Conservation (phyloP, 1,140 invertebrate genomes). For the Apis dorsata region DNA sequence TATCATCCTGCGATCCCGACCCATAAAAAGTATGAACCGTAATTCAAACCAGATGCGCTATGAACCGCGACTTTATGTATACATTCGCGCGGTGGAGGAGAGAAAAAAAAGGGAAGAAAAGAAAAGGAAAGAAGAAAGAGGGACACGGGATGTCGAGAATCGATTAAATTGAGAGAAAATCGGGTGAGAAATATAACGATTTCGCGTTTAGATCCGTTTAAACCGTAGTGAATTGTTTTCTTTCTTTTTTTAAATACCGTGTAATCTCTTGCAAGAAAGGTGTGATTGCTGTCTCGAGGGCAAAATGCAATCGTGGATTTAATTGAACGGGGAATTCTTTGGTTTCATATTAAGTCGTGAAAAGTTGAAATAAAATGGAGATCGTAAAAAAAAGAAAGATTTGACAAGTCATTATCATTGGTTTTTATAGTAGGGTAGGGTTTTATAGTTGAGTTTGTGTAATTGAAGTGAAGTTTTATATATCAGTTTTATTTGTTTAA, state of each 20-base stretch:
- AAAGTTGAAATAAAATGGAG: not conserved
- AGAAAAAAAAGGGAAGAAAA: constrained; percentile 22
- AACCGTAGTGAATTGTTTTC: not conserved
- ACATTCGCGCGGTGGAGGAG: constrained; percentile 24
- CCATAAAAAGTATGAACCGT: constrained; percentile 55
- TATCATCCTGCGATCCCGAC: constrained; percentile 29
- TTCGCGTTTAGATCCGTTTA: not conserved
- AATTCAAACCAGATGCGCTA: constrained; percentile 68
- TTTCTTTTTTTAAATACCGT: not conserved
- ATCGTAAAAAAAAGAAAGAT: too few species aligned
- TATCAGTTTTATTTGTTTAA: too few species aligned
- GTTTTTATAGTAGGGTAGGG: too few species aligned
- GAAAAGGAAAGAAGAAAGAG: constrained; percentile 28
- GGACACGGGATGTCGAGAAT: constrained; percentile 16
- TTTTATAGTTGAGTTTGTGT: too few species aligned
- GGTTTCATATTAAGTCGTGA: not conserved
- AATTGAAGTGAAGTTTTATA: too few species aligned
- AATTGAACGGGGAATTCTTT: not conserved
- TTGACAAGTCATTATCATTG: too few species aligned
- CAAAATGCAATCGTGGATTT: too few species aligned
- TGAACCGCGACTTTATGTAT: constrained; percentile 64
- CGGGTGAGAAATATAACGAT: constrained; percentile 9
- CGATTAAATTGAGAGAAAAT: constrained; percentile 2
- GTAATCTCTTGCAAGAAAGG: too few species aligned
- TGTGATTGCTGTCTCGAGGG: too few species aligned